Conservation (phyloP, 2,113 vertebrate genomes). For the Trinectes maculatus region DNA sequence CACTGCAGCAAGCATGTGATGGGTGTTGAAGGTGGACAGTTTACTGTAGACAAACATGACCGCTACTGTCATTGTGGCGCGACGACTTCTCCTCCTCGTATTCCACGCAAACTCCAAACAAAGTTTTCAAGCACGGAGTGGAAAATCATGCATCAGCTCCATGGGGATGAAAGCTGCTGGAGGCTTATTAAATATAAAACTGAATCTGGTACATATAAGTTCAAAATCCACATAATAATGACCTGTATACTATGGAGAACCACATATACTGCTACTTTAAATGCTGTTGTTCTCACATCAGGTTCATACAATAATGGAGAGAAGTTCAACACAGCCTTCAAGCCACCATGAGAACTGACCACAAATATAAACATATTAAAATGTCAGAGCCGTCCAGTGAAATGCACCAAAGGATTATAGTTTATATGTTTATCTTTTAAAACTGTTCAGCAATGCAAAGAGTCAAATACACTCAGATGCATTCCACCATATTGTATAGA, state of each 20-base stretch:
- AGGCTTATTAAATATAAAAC: slow-evolving; percentile 6
- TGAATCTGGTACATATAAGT: background rate
- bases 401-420: background rate
- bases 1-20: slow-evolving; percentile 60
- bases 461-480: background rate
- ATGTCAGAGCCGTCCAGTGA: background rate
- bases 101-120: slow-evolving; percentile 33
- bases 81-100: slow-evolving; percentile 44
- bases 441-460: background rate
- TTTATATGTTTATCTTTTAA: background rate
- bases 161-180: slow-evolving; percentile 5
- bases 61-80: slow-evolving; percentile 66
- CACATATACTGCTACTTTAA: slow-evolving; percentile 28
- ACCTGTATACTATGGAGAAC: slow-evolving; percentile 6
- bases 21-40: slow-evolving; percentile 69
- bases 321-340: background rate
- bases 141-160: slow-evolving; percentile 20
- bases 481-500: background rate
- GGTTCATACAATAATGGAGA: slow-evolving; percentile 15
- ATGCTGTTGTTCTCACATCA: slow-evolving; percentile 21
- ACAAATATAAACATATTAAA: background rate
- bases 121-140: slow-evolving; percentile 10
- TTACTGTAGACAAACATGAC: slow-evolving; percentile 76
- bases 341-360: too few relatives aligned
- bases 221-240: slow-evolving; percentile 9